Conservation (phyloP, 2,113 vertebrate species). For the Aegithalos caudatus region DNA sequence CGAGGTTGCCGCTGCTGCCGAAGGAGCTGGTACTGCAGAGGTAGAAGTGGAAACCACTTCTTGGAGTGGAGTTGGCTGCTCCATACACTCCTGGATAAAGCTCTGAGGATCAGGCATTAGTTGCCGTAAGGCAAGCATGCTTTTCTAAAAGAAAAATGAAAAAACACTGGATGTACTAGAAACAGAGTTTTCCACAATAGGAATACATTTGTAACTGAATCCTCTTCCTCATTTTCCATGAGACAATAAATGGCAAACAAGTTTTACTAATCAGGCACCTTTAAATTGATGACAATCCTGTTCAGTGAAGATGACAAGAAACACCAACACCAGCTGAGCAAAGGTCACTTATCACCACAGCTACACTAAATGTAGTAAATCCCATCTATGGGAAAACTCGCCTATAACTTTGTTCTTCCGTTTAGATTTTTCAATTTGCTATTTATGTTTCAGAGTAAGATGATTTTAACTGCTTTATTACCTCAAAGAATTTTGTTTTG, state of each 20-base stretch:
- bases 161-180: not conserved
- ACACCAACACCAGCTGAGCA: not conserved
- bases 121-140: constrained; percentile 85
- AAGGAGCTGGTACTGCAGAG: not conserved
- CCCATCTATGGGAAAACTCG: not conserved
- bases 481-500: not conserved
- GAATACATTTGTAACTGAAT: not conserved
- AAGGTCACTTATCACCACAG: not conserved
- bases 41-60: not conserved
- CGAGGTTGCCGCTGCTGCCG: not conserved
- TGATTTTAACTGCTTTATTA: not conserved
- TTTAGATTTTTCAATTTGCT: not conserved
- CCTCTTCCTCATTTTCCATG: not conserved
- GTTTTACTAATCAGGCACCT: not conserved
- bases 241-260: not conserved
- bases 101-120: constrained; percentile 84
- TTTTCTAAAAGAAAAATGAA: constrained; percentile 78
- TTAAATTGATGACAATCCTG: not conserved
- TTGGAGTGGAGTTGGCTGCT: constrained; percentile 60
- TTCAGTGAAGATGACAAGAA: not conserved
- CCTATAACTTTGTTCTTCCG: not conserved
- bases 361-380: not conserved
- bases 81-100: constrained; percentile 88
- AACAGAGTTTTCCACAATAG: not conserved
- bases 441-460: not conserved